Percentiles rank a stretch among this genome's conserved stretches.
Evolutionary conservation across 92 coral and sea anemone genomes (phyloP).

Genomic region (Heteractis magnifica): DNA sequence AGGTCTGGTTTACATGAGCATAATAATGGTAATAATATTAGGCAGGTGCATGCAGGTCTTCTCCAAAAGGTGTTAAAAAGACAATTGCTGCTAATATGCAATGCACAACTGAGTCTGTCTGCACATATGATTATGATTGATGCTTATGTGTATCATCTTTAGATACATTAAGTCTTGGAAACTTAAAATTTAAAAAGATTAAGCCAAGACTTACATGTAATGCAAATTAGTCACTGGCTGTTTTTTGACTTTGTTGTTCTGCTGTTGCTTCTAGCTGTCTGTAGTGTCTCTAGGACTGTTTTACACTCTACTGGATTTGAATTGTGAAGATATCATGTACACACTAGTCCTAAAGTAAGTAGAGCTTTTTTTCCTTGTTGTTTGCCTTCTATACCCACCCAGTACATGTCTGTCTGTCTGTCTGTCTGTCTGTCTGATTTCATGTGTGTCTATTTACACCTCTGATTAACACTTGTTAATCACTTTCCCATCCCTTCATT

Average conservation of each 20-base stretch:
- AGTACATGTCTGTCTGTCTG: too few species aligned
- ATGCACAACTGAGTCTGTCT: too few species aligned
- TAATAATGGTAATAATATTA: too few species aligned
- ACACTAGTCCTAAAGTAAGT: conserved; percentile 91
- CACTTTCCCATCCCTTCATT: neutral
- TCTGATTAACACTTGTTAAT: neutral
- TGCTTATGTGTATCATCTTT: too few species aligned
- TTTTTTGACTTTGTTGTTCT: neutral
- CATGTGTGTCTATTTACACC: neutral
- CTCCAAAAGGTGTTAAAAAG: too few species aligned
- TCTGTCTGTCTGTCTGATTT: neutral
- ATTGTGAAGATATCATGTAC: conserved; percentile 93
- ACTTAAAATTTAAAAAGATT: too few species aligned
- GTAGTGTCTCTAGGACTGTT: conserved; percentile 90
- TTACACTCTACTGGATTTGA: conserved; percentile 88
- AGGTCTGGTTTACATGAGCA: too few species aligned
- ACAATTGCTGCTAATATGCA: too few species aligned
- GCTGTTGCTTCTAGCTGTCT: conserved; percentile 56
- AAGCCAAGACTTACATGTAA: too few species aligned
- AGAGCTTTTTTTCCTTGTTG: neutral
- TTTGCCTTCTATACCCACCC: neutral
- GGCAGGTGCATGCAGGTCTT: too few species aligned
- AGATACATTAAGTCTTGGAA: too few species aligned
- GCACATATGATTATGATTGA: too few species aligned
- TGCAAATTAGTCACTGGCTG: neutral